Percentiles rank a stretch among this genome's conserved stretches.
These are phyloP conservation scores for Microcebus griseorufus DNA, from an alignment of 2,113 vertebrate genomes.

Conservation along the genomic window DNA sequence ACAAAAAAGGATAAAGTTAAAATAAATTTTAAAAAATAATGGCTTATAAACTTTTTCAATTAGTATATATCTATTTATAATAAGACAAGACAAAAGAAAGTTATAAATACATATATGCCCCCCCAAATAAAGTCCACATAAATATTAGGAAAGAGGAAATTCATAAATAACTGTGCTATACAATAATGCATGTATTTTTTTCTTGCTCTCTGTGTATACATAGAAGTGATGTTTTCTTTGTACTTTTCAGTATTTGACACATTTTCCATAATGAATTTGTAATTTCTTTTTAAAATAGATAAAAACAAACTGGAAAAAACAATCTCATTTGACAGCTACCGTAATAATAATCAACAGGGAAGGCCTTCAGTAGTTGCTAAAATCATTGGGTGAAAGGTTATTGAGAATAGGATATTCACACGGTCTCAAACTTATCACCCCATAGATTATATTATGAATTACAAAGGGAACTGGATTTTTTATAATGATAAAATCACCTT, in stretches of 20 bases:
- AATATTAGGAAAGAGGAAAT: background rate
- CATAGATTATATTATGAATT: background rate
- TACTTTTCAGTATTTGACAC: background rate
- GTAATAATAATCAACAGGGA: background rate
- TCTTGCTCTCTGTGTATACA: background rate
- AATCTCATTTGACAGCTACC: background rate
- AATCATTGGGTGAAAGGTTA: background rate
- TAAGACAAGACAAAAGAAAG: background rate
- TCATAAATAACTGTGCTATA: background rate
- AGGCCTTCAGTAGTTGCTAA: background rate
- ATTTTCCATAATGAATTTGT: background rate
- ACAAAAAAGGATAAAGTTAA: too few species aligned
- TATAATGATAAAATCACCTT: background rate
- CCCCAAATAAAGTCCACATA: background rate
- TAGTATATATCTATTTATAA: background rate
- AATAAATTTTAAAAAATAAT: too few species aligned
- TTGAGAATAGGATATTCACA: background rate
- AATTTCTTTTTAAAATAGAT: background rate
- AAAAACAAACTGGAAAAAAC: background rate
- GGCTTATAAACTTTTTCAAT: background rate
- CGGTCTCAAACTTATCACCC: background rate
- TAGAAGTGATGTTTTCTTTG: background rate
- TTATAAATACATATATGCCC: background rate
- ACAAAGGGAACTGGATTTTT: background rate
- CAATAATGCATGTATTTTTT: background rate